Base-by-base conservation (phyloP, 2,797 vertebrate genomes). In the Spinus olivaceus region DNA sequence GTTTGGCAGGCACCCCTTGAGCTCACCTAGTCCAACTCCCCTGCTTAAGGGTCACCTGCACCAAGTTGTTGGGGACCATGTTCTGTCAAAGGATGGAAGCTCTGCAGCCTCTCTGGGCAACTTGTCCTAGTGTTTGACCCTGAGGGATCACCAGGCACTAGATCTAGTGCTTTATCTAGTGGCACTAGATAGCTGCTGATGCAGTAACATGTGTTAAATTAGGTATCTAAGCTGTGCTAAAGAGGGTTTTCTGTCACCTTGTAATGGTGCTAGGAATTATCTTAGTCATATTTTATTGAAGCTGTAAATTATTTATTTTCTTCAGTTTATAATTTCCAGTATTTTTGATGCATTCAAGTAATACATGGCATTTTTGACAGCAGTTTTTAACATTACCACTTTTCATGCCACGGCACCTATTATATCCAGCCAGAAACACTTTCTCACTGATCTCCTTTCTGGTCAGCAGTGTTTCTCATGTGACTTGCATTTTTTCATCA, bases 361-460 rank as follows among this genome's bases (percentile, higher is more conserved):
- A 19, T 32, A 3, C 41, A 32, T 1, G 6, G n/a, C 18, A 42
- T 42, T 88, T 92, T 90, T 90, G 53, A 39, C 72, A 86, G 27
- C 0, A 0, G 12, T 33, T 86, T 86, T 63, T 56, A 83, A 47
- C 46, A 28, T 80, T 77, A 49, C 8, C 13, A 71, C 3, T 88
- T 90, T 86, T 70, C 65, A 44, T 50, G 49, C 46, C 30, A 30
- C 50, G 65, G 10, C 49, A 42, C 44, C 63, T 78, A 60, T 57
- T 78, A 20, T 49, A 71, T 61, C 42, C 80, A 81, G n/a, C 57
- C 83, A 78, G 50, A 86, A 92, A 39, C 35, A 78, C 19, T 61
- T 94, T 81, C 65, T 89, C 56, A 53, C 61, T 53, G 64, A 30
- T 67, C 56, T 71, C 21, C 44, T 78, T 83, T 73, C 60, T 30